Percentiles rank a stretch among this genome's conserved stretches.
phyloP scores from a whole-genome alignment of 2,888 invertebrate species.

The Myathropa florea region DNA sequence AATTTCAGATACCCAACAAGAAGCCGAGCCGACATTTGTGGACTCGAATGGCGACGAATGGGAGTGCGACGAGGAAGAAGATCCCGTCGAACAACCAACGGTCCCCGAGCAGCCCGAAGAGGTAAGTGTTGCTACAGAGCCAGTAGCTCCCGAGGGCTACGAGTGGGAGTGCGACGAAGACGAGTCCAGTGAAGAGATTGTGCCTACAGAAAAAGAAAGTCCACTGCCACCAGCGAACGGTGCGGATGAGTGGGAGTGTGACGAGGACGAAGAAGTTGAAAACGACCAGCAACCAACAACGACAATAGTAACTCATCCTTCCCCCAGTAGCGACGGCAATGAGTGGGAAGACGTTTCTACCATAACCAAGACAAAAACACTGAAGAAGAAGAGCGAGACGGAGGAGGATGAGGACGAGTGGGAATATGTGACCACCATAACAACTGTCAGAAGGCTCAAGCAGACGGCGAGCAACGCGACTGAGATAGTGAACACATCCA shows the following conservation, averaged over 20 bases:
- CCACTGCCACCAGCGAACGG: neutral
- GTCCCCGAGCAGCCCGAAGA: too few relatives aligned
- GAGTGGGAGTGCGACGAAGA: slow-evolving; percentile 30
- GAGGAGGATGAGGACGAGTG: neutral
- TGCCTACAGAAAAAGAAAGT: neutral
- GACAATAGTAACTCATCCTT: neutral
- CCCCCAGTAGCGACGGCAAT: neutral
- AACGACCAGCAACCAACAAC: neutral
- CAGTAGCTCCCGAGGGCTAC: neutral
- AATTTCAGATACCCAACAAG: too few relatives aligned
- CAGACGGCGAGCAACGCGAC: neutral
- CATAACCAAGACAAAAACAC: neutral
- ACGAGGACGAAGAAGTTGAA: slow-evolving; percentile 3
- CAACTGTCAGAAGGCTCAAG: neutral
- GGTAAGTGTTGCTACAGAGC: neutral
- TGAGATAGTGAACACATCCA: neutral
- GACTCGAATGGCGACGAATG: neutral
- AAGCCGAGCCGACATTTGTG: neutral
- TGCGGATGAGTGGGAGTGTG: neutral
- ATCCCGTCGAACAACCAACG: too few relatives aligned
- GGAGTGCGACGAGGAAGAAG: neutral
- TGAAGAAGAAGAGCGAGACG: neutral
- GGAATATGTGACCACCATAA: neutral
- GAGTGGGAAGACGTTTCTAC: neutral
- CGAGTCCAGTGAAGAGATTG: neutral